Evolutionary conservation across 2,797 vertebrate genomes (phyloP).

Genomic region (Naso thynnoides): DNA sequence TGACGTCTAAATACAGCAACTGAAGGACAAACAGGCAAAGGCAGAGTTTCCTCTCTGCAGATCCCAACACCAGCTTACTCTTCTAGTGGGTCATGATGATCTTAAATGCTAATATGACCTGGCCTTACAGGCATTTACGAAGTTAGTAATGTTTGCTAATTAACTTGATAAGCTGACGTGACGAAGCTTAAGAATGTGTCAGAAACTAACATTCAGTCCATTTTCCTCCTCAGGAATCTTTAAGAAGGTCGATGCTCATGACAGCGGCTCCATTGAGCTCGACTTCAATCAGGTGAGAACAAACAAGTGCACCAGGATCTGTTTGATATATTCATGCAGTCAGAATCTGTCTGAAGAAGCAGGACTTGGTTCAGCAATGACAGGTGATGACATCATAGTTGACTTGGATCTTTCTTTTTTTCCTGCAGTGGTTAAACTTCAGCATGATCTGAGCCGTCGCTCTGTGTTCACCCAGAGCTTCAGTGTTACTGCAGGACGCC

Average conservation of each 20-base stretch:
- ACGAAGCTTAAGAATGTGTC: too few relatives aligned
- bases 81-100: too few relatives aligned
- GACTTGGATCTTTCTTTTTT: background rate
- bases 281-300: slow-evolving; percentile 76
- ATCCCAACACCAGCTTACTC: too few relatives aligned
- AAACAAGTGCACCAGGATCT: background rate
- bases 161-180: background rate
- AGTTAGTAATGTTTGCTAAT: background rate
- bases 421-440: slow-evolving; percentile 82
- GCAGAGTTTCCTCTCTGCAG: too few relatives aligned
- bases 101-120: too few relatives aligned
- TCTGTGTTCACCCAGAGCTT: background rate
- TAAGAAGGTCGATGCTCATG: slow-evolving; percentile 71
- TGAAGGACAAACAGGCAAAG: too few relatives aligned
- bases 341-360: background rate
- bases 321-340: background rate
- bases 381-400: background rate
- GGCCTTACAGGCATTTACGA: background rate
- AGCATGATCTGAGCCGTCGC: slow-evolving; percentile 79
- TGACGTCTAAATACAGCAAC: too few relatives aligned
- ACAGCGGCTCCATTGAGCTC: slow-evolving; percentile 79
- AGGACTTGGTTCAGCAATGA: background rate
- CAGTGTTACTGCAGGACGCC: background rate
- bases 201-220: background rate
- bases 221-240: slow-evolving; percentile 76